Evolutionary conservation across 2,113 vertebrate genomes (phyloP).

Genomic region (Ascaphus truei): DNA sequence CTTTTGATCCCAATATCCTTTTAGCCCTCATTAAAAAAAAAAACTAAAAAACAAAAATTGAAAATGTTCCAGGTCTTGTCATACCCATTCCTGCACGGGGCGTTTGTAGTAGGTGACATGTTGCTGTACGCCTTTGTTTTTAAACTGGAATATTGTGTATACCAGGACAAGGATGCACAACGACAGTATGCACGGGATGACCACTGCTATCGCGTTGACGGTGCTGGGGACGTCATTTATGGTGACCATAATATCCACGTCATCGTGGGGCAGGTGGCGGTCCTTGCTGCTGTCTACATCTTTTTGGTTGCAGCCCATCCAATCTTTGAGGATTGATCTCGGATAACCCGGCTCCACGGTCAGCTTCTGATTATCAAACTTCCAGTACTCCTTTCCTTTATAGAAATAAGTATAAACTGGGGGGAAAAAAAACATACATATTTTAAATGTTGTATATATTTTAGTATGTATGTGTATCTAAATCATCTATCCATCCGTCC

Average conservation of each 20-base stretch:
- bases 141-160: constrained; percentile 98
- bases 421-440: constrained; percentile 38
- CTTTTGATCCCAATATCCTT: constrained; percentile 39
- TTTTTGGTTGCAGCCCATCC: constrained; percentile 97
- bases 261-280: constrained; percentile 80
- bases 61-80: constrained; percentile 59
- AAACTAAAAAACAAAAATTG: constrained; percentile 39
- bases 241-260: constrained; percentile 96
- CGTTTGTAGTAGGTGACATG: constrained; percentile 92
- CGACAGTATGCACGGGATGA: constrained; percentile 94
- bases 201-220: constrained; percentile 94
- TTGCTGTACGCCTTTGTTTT: constrained; percentile 94
- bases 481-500: no score
- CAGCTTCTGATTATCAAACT: constrained; percentile 96
- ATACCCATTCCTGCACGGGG: constrained; percentile 98
- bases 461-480: no score
- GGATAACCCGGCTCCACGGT: constrained; percentile 92
- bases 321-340: constrained; percentile 91
- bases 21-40: constrained; percentile 58
- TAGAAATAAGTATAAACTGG: constrained; percentile 98
- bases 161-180: constrained; percentile 96
- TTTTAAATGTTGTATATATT: background rate
- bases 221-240: constrained; percentile 90
- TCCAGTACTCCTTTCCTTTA: constrained; percentile 97
- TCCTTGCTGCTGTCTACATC: constrained; percentile 88